Percentiles rank a stretch among this genome's conserved stretches.
These are phyloP conservation scores for Botia kubotai DNA, from an alignment of 2,797 vertebrate genomes.

Conservation along the genomic window DNA sequence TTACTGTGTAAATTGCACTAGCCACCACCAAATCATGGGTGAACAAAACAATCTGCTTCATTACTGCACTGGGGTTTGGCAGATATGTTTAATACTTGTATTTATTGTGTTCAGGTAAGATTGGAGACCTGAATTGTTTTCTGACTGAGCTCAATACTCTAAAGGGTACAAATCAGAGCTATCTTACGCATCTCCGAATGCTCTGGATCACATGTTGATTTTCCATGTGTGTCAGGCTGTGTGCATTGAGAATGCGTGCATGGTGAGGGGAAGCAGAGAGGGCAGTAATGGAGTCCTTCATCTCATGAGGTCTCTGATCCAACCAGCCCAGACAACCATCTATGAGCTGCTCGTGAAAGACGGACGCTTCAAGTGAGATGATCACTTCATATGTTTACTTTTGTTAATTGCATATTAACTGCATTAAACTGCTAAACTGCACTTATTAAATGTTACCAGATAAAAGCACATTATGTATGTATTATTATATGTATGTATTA, in stretches of 20 bases:
- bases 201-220: slow-evolving; percentile 21
- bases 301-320: slow-evolving; percentile 85
- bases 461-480: too few species aligned
- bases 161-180: neutral
- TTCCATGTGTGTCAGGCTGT: slow-evolving; percentile 79
- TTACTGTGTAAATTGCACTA: slow-evolving; percentile 47
- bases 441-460: too few species aligned
- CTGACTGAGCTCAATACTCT: neutral
- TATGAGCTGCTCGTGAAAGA: slow-evolving; percentile 84
- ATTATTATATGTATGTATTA: too few species aligned
- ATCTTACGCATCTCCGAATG: neutral
- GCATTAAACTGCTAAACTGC: too few species aligned
- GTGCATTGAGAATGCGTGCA: slow-evolving; percentile 95
- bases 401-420: neutral
- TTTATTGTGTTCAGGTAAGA: slow-evolving; percentile 8
- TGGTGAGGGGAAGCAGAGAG: slow-evolving; percentile 91
- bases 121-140: neutral
- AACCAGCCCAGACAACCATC: slow-evolving; percentile 82
- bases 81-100: slow-evolving; percentile 25
- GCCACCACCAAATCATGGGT: slow-evolving; percentile 33
- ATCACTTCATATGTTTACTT: neutral
- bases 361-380: slow-evolving; percentile 89
- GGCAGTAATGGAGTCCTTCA: slow-evolving; percentile 92
- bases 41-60: slow-evolving; percentile 51
- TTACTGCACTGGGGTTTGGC: slow-evolving; percentile 55